Evolutionary conservation across 2,797 vertebrate genomes (phyloP), one percentile per base, ranked within the genome.

Genomic region (Balearica regulorum): DNA sequence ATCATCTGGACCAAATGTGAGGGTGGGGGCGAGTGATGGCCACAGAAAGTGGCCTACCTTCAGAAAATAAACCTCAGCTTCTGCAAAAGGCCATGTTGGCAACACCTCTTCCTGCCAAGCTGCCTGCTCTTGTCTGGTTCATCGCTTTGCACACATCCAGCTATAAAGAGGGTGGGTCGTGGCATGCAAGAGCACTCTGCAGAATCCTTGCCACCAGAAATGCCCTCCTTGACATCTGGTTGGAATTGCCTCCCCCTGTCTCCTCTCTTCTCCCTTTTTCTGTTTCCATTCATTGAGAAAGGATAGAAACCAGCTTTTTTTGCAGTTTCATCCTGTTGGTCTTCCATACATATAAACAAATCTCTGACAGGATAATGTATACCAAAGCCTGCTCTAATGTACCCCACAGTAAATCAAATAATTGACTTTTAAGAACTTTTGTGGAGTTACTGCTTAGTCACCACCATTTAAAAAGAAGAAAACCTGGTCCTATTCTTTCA

Each of bases 391-490:
- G 13, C 39, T 83, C 29, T 89, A 92, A 81, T 76, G 49, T 69
- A 89, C 46, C 65, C 51, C 76, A 78, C 39, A 85, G 68, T 90
- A 91, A 95, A 94, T 90, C 88, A 92, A 90, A 24, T 44, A 46
- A 83, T 7, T 66, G 88, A 76, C 66, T 93, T 93, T 82, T 84
- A 87, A 93, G 88, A 96, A 90, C 80, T 70, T 87, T 25, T 60
- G 31, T 83, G 39, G 78, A 87, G 58, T 83, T 93, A 79, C 65
- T 90, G 80, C 66, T 96, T 90, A 96, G 83, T 94, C 77, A 94
- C 62, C 2, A 2, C 35, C 51, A 87, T 82, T 91, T 90, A 86
- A 89, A 93, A 95, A 75, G 55, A 89, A 70, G 69, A 90, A 92
- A 90, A 69, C 10, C 14, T 65, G 24, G 14, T 90, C 49, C 19